Evolutionary conservation across 2,888 invertebrate genomes (phyloP).

Genomic region (Tholera decimalis): DNA sequence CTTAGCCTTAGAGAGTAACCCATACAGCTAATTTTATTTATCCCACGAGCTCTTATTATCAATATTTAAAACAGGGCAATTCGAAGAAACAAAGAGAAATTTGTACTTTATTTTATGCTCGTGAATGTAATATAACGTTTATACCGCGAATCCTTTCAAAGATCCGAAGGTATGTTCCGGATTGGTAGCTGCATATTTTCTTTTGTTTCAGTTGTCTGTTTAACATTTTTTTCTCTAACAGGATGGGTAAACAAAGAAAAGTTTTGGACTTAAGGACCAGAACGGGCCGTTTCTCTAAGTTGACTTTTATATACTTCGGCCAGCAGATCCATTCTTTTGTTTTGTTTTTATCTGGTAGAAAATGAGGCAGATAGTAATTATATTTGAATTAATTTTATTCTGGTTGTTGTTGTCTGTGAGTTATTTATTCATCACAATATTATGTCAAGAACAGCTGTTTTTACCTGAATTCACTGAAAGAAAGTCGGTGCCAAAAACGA

Average conservation of each 20-base stretch:
- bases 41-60: too few species aligned
- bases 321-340: constrained; percentile 39
- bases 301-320: constrained; percentile 41
- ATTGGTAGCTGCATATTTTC: constrained; percentile 27
- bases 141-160: constrained; percentile 58
- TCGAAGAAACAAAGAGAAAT: too few species aligned
- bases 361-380: constrained; percentile 23
- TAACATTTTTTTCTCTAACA: constrained; percentile 33
- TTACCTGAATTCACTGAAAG: background rate
- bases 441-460: background rate
- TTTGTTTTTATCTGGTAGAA: constrained; percentile 29
- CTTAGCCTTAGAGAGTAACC: too few species aligned
- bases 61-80: too few species aligned
- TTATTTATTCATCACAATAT: background rate
- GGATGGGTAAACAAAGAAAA: constrained; percentile 50
- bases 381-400: constrained; percentile 23
- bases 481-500: too few species aligned
- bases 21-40: too few species aligned
- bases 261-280: constrained; percentile 53
- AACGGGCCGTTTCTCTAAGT: constrained; percentile 49
- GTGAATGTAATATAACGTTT: constrained; percentile 40
- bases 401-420: constrained; percentile 16
- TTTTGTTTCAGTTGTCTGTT: constrained; percentile 32
- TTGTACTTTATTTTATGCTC: background rate
- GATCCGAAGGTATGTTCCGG: constrained; percentile 33